Evolutionary conservation across 2,888 invertebrate genomes (phyloP).

Genomic region (Aphidius colemani): DNA sequence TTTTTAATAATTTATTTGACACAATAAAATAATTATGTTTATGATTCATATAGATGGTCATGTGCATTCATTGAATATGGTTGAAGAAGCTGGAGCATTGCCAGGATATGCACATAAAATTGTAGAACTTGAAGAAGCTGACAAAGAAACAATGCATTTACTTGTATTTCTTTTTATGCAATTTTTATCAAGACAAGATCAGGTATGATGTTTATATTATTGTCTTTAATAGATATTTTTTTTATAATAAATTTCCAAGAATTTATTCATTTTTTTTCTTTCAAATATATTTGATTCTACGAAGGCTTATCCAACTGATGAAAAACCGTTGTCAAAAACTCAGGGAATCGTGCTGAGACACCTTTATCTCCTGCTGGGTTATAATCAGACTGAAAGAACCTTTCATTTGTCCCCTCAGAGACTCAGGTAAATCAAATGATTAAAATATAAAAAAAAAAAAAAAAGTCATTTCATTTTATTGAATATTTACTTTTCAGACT

Average conservation of each 20-base stretch:
- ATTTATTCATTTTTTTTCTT: constrained; percentile 10
- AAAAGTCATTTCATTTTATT: not conserved
- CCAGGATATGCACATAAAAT: constrained; percentile 82
- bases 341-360: constrained; percentile 90
- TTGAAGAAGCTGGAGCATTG: constrained; percentile 73
- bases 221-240: too few relatives aligned
- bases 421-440: constrained; percentile 68
- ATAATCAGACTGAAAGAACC: constrained; percentile 86
- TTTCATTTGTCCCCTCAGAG: constrained; percentile 90
- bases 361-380: constrained; percentile 89
- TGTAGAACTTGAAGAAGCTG: constrained; percentile 92
- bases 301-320: constrained; percentile 83
- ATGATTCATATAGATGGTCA: constrained; percentile 70
- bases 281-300: constrained; percentile 26
- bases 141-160: constrained; percentile 93
- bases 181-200: constrained; percentile 83
- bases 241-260: too few relatives aligned
- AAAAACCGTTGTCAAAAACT: constrained; percentile 77
- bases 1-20: too few relatives aligned
- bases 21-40: not conserved
- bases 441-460: not conserved
- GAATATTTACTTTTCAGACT: constrained; percentile 63
- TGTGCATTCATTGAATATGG: constrained; percentile 80
- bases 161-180: constrained; percentile 96
- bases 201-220: constrained; percentile 55